phyloP scores from a whole-genome alignment of 2,888 invertebrate species.

The Frankliniella fusca region DNA sequence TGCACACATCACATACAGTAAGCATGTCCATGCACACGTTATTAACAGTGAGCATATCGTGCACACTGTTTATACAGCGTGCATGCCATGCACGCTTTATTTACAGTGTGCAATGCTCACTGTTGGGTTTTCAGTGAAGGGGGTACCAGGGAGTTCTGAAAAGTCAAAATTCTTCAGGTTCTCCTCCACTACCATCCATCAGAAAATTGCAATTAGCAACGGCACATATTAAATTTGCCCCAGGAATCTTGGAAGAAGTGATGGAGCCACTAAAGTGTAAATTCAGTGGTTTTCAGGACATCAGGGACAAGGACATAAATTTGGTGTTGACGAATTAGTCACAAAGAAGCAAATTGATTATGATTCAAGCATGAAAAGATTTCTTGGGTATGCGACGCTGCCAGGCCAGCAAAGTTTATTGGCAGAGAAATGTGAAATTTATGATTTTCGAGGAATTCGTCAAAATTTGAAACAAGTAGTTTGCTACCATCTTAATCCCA shows the following conservation, averaged over 20 bases:
- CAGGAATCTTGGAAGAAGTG: conserved; percentile 11
- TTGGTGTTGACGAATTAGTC: conserved; percentile 9
- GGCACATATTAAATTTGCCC: not conserved
- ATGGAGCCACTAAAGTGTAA: not conserved
- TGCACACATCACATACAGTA: too few relatives aligned
- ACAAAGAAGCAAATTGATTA: conserved; percentile 18
- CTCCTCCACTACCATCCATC: not conserved
- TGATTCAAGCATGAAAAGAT: not conserved
- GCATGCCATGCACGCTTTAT: too few relatives aligned
- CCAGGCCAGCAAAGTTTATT: not conserved
- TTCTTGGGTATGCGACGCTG: not conserved
- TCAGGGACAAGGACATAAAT: not conserved
- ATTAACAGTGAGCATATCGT: too few relatives aligned
- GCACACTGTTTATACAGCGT: too few relatives aligned
- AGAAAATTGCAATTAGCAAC: not conserved
- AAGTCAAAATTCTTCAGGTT: not conserved
- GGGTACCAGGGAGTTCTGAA: not conserved
- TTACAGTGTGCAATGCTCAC: too few relatives aligned
- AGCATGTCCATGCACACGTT: too few relatives aligned
- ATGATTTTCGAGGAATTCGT: not conserved
- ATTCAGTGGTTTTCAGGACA: not conserved
- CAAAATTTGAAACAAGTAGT: conserved; percentile 18
- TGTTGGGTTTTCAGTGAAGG: too few relatives aligned
- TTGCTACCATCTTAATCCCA: not conserved
- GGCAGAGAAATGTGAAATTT: not conserved